Evolutionary conservation across 2,888 invertebrate genomes (phyloP).

Genomic region (Zootermopsis nevadensis): DNA sequence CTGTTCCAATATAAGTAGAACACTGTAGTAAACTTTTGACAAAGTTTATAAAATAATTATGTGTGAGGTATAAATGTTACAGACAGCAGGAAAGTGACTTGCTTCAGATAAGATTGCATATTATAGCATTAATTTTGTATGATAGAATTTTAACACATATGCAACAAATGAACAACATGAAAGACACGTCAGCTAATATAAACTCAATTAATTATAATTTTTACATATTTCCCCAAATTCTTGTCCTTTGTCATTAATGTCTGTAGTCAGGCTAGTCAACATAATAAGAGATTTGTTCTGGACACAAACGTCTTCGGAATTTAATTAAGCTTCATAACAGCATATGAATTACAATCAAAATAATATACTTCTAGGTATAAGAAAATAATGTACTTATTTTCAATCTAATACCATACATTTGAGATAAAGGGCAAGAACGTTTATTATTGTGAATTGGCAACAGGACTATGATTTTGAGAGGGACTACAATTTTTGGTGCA

Average conservation of each 20-base stretch:
- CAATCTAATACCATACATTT: not conserved
- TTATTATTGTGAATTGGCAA: slow-evolving; percentile 43
- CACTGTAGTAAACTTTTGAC: not conserved
- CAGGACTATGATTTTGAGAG: slow-evolving; percentile 50
- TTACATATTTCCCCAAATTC: not conserved
- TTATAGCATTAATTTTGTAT: not conserved
- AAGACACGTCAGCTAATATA: too few relatives aligned
- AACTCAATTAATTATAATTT: not conserved
- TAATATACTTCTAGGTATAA: not conserved
- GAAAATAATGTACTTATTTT: not conserved
- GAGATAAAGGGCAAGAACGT: slow-evolving; percentile 7
- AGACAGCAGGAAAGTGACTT: not conserved
- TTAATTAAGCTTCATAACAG: not conserved
- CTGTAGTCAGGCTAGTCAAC: slow-evolving; percentile 15
- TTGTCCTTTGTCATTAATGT: slow-evolving; percentile 1
- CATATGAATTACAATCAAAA: not conserved
- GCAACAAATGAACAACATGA: too few relatives aligned
- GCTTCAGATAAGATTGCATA: not conserved
- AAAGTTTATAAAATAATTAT: not conserved
- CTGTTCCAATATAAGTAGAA: not conserved
- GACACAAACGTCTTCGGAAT: not conserved
- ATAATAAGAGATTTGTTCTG: not conserved
- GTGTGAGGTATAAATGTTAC: not conserved
- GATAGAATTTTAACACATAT: too few relatives aligned
- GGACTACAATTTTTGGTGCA: slow-evolving; percentile 50